Base-by-base conservation (phyloP, 2,888 invertebrate species). In the Chironomus tentans region DNA sequence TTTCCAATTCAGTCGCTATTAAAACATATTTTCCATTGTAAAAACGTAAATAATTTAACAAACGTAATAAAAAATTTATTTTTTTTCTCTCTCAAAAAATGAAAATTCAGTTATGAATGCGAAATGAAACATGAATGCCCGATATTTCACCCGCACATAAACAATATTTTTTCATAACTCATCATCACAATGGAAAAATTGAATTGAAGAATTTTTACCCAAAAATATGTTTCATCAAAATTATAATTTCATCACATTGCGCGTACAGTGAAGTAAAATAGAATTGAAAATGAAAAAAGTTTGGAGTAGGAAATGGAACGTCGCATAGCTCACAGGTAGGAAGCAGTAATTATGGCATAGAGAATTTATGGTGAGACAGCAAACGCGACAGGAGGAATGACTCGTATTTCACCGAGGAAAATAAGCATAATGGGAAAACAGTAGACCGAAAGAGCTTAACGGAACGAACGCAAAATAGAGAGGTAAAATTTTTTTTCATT, bases 261-360 rank as follows among this genome's bases (percentile, higher is more conserved):
- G 38, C 38, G 38, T 38, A 56, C n/a, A 18, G 56, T 6, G 6
- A 56, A 18, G 18, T 18, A 7, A 18, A 13, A 15, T 56, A 7
- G 56, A 13, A 15, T 56, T 56, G 56, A 56, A 56, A 15, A 50
- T 15, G 50, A 50, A 50, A 15, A 13, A 15, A 28, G 5, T 28
- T 28, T 28, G 28, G 28, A 28, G 28, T 7, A 56, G 56, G 56
- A 56, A 56, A 56, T 56, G 56, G 56, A 56, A 56, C 6, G 56
- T 56, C 56, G 50, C 50, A 56, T 56, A 15, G 56, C 56, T 56
- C 50, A 28, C 22, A 71, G 71, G 56, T 71, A 56, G 71, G 28
- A 71, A 56, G 50, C 56, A 50, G 50, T 71, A 71, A 71, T 71
- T 71, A 71, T 50, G 50, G 71, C 56, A 56, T 56, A 56, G 15